Base-by-base conservation (phyloP, 2,888 invertebrate species). In the Pelosia muscerda region DNA sequence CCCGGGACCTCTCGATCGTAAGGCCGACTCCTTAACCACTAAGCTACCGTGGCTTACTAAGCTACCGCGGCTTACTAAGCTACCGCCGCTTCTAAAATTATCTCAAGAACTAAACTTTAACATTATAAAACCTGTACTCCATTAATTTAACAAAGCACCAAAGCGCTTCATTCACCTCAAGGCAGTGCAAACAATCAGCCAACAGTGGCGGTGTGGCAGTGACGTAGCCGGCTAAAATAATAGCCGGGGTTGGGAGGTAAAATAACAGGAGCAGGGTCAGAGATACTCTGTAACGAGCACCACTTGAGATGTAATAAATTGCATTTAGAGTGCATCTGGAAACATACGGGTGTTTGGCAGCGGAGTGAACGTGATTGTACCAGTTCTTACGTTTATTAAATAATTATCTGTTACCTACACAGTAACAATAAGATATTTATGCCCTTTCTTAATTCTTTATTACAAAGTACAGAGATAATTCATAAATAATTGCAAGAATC, bases 231-330 rank as follows among this genome's bases (percentile, higher is more conserved):
- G 22, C 42, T 54, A 56, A 66, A 68, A 60, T 70, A 70, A 68
- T 68, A n/a, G 68, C 62, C 63, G 58, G 25, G 58, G 42, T 26
- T 49, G 25, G 11, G n/a, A 66, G 38, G 68, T 65, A 59, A 66
- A 77, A 49, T 77, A 73, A 72, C 73, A 61, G 61, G 10, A 65
- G 65, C 55, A 57, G 56, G 66, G 69, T 57, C 54, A 26, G 34
- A 68, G 73, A 69, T 69, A 63, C 61, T 63, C 66, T 42, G 61
- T 73, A 74, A 76, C 71, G 67, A 73, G 71, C 58, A 57, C 64
- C 71, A 71, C 74, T 73, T 69, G 59, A 61, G 63, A 55, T 60
- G 61, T 75, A 65, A 81, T 81, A 79, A 76, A 79, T 81, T 81
- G 77, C 77, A 81, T 76, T 71, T 71, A 42, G 22, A 71, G 74